Conservation (phyloP, 2,797 vertebrate genomes). For the Rhinoraja longicauda region DNA sequence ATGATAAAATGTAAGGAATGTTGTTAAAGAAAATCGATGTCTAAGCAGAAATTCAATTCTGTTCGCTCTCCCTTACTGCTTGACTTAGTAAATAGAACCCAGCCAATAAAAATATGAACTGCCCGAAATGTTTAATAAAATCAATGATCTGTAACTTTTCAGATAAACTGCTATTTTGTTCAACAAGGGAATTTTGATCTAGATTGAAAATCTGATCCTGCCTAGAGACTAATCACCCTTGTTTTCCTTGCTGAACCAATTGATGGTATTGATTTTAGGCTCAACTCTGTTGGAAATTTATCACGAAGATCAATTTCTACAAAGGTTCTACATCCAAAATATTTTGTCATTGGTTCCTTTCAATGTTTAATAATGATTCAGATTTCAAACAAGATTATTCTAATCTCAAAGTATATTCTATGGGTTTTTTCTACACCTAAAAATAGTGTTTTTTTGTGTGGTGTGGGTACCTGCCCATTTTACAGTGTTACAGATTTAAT, state of each 20-base stretch:
- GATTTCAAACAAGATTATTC: background rate
- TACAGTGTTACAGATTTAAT: no score
- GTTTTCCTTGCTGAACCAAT: background rate
- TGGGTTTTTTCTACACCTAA: background rate
- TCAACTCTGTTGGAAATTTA: background rate
- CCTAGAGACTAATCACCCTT: background rate
- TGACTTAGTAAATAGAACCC: background rate
- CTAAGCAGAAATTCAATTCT: background rate
- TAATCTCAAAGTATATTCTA: background rate
- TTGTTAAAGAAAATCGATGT: background rate
- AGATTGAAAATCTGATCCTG: background rate
- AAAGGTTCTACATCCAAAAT: background rate
- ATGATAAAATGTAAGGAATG: background rate
- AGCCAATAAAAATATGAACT: background rate
- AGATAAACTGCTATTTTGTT: background rate
- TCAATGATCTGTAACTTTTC: background rate
- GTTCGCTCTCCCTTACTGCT: background rate
- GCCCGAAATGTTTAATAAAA: background rate
- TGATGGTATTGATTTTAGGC: background rate
- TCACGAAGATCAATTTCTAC: background rate
- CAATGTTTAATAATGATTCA: background rate
- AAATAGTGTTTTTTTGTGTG: no score
- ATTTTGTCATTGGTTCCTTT: background rate
- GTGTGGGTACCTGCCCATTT: no score
- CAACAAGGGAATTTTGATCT: background rate